phyloP scores from a whole-genome alignment of 2,113 vertebrate genomes.

The Stictonetta naevosa region DNA sequence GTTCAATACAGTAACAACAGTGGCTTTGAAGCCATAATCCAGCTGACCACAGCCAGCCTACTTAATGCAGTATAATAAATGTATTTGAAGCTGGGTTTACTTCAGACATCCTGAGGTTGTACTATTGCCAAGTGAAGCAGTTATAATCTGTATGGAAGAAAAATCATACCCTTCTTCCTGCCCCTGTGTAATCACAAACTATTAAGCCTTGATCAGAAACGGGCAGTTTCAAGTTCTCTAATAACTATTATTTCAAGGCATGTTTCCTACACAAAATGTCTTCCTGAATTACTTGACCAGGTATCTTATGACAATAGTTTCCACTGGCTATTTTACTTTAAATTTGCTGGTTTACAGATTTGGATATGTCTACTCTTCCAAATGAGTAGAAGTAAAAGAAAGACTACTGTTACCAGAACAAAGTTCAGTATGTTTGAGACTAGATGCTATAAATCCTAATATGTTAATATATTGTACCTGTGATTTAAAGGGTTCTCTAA shows the following conservation, averaged over 20 bases:
- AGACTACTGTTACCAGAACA: neutral
- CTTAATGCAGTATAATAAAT: neutral
- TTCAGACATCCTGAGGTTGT: neutral
- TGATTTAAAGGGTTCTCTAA: neutral
- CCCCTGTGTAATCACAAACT: neutral
- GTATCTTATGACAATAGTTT: neutral
- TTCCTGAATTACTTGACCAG: neutral
- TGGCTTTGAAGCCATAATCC: neutral
- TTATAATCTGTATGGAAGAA: neutral
- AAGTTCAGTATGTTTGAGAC: neutral
- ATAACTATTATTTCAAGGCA: neutral
- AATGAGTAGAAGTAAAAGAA: neutral
- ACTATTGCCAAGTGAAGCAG: neutral
- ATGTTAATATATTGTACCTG: neutral
- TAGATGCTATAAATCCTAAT: neutral
- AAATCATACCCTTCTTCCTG: neutral
- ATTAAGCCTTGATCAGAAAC: neutral
- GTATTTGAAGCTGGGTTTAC: neutral
- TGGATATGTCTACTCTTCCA: neutral
- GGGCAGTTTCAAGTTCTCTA: neutral
- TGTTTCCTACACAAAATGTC: neutral
- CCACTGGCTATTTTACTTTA: neutral
- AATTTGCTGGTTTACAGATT: neutral
- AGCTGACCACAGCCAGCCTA: neutral
- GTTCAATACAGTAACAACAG: neutral